These are phyloP conservation scores for Ectobius pallidus DNA, from an alignment of 2,888 invertebrate species.

Conservation along the genomic window DNA sequence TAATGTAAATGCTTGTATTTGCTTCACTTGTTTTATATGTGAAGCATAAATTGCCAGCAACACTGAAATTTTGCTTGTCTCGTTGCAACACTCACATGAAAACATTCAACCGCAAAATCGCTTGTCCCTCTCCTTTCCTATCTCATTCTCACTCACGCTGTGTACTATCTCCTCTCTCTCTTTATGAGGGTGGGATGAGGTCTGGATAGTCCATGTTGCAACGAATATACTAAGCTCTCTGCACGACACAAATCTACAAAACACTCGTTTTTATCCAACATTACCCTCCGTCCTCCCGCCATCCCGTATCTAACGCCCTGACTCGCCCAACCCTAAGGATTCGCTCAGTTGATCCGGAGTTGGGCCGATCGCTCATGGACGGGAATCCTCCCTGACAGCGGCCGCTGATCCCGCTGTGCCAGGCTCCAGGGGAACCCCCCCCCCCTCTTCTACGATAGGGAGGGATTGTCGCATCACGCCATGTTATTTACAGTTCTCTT, in stretches of 20 bases:
- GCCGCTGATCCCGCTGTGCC: conserved; percentile 30
- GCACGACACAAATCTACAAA: conserved; percentile 12
- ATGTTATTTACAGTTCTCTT: conserved; percentile 28
- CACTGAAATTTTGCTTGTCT: neutral
- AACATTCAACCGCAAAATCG: neutral
- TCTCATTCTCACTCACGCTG: too few relatives aligned
- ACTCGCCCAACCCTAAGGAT: too few relatives aligned
- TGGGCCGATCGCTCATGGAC: conserved; percentile 33
- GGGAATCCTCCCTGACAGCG: conserved; percentile 31
- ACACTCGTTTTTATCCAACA: conserved; percentile 9
- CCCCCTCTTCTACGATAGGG: neutral
- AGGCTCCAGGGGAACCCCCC: conserved; percentile 11
- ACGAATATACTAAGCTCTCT: neutral
- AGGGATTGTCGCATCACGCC: conserved; percentile 28
- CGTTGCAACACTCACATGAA: neutral
- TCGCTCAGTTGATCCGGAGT: neutral
- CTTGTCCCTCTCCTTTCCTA: neutral
- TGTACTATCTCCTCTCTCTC: too few relatives aligned
- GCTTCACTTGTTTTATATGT: conserved; percentile 1
- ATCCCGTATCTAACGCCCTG: neutral
- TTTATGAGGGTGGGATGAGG: too few relatives aligned
- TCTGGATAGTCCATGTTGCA: neutral
- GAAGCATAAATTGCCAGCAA: neutral
- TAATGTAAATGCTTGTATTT: neutral
- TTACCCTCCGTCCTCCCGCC: too few relatives aligned